Evolutionary conservation across 2,797 vertebrate species (phyloP), one percentile per base, ranked within the genome.

Genomic region (Sciurus carolinensis): DNA sequence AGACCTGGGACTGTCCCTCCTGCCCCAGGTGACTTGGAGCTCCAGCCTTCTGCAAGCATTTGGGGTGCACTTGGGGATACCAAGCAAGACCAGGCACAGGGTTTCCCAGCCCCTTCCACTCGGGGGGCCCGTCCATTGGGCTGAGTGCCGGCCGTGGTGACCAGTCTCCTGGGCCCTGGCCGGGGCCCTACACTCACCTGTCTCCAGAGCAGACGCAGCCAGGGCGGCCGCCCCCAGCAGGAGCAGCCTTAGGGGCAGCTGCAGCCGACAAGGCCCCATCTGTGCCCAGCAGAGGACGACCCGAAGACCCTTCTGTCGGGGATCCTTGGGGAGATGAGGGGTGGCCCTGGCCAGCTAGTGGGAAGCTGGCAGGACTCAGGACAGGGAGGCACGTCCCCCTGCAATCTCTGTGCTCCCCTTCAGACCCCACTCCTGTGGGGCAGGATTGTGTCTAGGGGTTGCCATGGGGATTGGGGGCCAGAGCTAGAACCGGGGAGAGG

Each of bases 381-480:
- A 7, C 57, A 36, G 30, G 28, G 26, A 92, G n/a, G 67, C 30
- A 87, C 72, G 47, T 18, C 15, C 4, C 0, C 36, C 83, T 59
- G 42, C 36, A 76, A 79, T 62, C 44, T 54, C 54, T 36, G 28
- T 50, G 59, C 52, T 96, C 20, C 42, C 7, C n/a, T 77, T 91
- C 85, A 75, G 90, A 76, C 80, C 20, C 72, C 67, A 33, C 28
- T 57, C 76, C 82, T 94, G 88, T 79, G 89, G 44, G 57, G 72
- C 77, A 88, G 95, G 87, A 84, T 77, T 96, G 97, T 91, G 87
- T 87, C 88, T 76, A 77, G 66, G n/a, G 12, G 97, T 98, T 97
- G 90, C 95, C 96, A 92, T 90, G 96, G 97, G 95, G 84, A 97
- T 95, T 67, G 80, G 79, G 54, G 59, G 87, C 75, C 79, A n/a